A percentile compares a stretch with the other conserved stretches of the same genome.
Conservation (phyloP, 2,113 vertebrate genomes). For the Deroptyus accipitrinus region DNA sequence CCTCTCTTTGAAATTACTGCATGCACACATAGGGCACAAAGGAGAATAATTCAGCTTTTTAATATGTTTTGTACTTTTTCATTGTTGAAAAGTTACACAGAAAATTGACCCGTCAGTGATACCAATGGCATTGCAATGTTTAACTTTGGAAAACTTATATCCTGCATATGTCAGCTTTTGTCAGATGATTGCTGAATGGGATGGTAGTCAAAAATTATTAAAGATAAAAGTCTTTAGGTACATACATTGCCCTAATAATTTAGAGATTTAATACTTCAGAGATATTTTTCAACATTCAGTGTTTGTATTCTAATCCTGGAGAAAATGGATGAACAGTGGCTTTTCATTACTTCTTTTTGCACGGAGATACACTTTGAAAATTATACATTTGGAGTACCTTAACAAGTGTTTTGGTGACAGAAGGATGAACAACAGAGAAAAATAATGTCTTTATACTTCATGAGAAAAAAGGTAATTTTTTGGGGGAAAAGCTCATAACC, state of each 20-base stretch:
- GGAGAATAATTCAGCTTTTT: not conserved
- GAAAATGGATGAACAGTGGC: not conserved
- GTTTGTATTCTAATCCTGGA: not conserved
- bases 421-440: not conserved
- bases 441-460: not conserved
- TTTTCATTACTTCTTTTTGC: not conserved
- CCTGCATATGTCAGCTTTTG: not conserved
- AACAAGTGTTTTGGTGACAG: not conserved
- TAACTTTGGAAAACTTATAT: not conserved
- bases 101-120: not conserved
- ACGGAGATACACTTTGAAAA: not conserved
- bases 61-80: not conserved
- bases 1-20: not conserved
- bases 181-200: not conserved
- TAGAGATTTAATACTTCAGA: not conserved
- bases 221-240: not conserved
- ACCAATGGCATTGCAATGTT: not conserved
- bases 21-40: not conserved
- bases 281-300: not conserved
- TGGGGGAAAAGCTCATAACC: fast-evolving
- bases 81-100: not conserved
- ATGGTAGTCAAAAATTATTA: not conserved
- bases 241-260: not conserved
- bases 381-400: not conserved
- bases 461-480: not conserved